These are phyloP conservation scores for Ascaphus truei DNA, from an alignment of 2,113 vertebrate species.

Conservation along the genomic window DNA sequence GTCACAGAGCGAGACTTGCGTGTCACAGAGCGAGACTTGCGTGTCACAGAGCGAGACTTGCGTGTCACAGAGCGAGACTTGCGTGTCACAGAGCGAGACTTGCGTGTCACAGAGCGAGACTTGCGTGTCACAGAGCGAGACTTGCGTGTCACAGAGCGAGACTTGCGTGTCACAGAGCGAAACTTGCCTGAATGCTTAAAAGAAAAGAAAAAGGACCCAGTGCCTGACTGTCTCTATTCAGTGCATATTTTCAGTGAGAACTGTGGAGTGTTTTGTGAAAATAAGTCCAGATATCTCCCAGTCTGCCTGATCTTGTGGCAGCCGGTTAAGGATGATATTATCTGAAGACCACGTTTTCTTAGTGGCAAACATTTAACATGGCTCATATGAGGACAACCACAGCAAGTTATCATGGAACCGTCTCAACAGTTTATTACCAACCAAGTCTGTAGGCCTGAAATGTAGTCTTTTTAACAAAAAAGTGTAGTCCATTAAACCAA, in stretches of 20 bases:
- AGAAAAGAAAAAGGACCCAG: background rate
- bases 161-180: too few species aligned
- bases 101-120: background rate
- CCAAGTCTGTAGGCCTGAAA: conserved; percentile 48
- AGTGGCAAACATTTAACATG: conserved; percentile 37
- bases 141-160: background rate
- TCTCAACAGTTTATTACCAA: conserved; percentile 43
- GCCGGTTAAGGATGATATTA: background rate
- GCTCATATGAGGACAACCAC: conserved; percentile 43
- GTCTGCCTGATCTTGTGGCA: conserved; percentile 17
- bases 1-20: too few species aligned
- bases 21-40: background rate
- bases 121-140: too few species aligned
- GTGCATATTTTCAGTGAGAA: background rate
- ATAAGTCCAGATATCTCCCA: background rate
- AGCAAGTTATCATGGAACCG: conserved; percentile 42
- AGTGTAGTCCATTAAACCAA: conserved; percentile 51
- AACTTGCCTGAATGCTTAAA: too few species aligned
- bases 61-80: background rate
- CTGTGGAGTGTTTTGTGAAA: conserved; percentile 1
- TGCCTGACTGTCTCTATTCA: conserved; percentile 21
- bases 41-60: too few species aligned
- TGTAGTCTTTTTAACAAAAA: conserved; percentile 43
- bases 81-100: too few species aligned
- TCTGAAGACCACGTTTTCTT: conserved; percentile 1